A percentile compares a stretch with the other conserved stretches of the same genome.
Conservation (phyloP, 2,797 vertebrate genomes). For the Philypnodon macrostomus region DNA sequence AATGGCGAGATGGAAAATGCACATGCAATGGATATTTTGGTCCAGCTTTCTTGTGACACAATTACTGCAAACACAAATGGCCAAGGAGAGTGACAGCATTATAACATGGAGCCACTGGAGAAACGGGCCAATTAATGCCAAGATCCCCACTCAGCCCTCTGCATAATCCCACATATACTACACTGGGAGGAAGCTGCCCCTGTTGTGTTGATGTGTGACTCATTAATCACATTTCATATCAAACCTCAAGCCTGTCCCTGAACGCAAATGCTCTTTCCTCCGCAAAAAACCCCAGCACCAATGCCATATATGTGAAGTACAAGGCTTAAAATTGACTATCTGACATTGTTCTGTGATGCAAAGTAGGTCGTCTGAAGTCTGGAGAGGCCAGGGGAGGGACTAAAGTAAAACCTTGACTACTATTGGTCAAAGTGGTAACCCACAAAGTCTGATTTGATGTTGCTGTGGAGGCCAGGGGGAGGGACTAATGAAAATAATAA, state of each 20-base stretch:
- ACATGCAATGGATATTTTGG: slow-evolving; percentile 58
- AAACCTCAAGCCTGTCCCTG: slow-evolving; percentile 47
- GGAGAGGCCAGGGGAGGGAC: no score
- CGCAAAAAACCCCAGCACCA: slow-evolving; percentile 28
- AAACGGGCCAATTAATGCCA: slow-evolving; percentile 63
- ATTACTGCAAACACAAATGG: slow-evolving; percentile 55
- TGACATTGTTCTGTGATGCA: no score
- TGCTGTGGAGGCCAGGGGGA: no score
- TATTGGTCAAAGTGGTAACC: no score
- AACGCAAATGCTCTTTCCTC: slow-evolving; percentile 41
- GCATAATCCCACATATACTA: slow-evolving; percentile 64
- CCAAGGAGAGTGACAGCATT: slow-evolving; percentile 55
- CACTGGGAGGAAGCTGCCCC: slow-evolving; percentile 21
- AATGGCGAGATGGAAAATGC: slow-evolving; percentile 35
- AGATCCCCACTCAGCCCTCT: slow-evolving; percentile 48
- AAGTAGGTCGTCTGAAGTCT: no score
- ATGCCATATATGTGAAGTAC: slow-evolving; percentile 33
- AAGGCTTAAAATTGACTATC: no score
- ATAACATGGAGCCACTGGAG: slow-evolving; percentile 54
- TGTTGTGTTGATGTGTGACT: slow-evolving; percentile 43
- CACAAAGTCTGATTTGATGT: no score
- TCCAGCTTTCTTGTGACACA: slow-evolving; percentile 60
- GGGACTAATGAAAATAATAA: no score
- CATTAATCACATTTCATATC: slow-evolving; percentile 70
- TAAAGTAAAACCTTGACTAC: no score